Percentiles rank a stretch among this genome's conserved stretches.
These are phyloP conservation scores for Tupaia tana DNA, from an alignment of 2,113 vertebrate genomes.

Conservation along the genomic window DNA sequence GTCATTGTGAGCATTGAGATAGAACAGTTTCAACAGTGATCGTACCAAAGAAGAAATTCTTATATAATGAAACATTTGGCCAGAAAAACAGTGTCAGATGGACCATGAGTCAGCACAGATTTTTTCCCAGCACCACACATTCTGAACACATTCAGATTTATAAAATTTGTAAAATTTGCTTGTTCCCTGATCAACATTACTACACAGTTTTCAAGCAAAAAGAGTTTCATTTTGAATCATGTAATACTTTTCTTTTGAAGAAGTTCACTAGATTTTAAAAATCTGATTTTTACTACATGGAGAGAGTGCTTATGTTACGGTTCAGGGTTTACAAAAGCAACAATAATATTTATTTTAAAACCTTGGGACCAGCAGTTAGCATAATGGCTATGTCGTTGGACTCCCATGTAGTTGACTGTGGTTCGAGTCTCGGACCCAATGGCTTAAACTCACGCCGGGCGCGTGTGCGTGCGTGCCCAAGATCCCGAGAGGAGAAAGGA, in stretches of 20 bases:
- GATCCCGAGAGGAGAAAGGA: too few species aligned
- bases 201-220: slow-evolving; percentile 10
- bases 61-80: slow-evolving; percentile 62
- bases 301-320: not conserved
- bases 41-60: slow-evolving; percentile 29
- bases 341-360: not conserved
- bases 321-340: not conserved
- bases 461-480: too few species aligned
- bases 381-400: too few species aligned
- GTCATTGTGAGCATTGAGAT: slow-evolving; percentile 17
- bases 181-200: not conserved
- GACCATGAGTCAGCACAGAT: slow-evolving; percentile 43
- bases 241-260: not conserved
- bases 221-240: not conserved
- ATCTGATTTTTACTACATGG: not conserved
- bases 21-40: slow-evolving; percentile 11
- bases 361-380: too few species aligned
- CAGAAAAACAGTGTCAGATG: slow-evolving; percentile 68
- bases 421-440: too few species aligned
- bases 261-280: not conserved
- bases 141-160: not conserved
- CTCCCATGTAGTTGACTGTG: too few species aligned
- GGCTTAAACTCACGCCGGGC: too few species aligned
- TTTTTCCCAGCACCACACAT: not conserved
- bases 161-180: slow-evolving; percentile 13